Evolutionary conservation across 2,797 vertebrate genomes (phyloP), one percentile per base, ranked within the genome.

Genomic region (Melanotaenia trifasciata): DNA sequence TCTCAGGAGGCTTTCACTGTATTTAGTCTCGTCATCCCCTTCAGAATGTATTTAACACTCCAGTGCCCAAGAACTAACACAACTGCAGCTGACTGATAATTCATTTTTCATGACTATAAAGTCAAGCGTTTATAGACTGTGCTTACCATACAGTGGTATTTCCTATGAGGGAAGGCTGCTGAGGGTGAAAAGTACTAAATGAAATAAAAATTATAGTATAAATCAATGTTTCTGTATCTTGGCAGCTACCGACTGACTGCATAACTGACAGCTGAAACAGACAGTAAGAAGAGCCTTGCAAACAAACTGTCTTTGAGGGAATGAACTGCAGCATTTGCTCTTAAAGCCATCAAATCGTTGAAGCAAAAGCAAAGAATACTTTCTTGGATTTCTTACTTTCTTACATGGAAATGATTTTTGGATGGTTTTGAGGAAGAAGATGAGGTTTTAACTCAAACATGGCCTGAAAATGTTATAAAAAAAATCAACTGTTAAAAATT

Each of bases 51-150:
- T 84, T 85, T 84, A 86, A 87, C 69, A 87, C 85, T 76, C 78
- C 81, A 72, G 26, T 64, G 59, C 74, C 70, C 84, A 78, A 85
- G 79, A 87, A 84, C 84, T 60, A 78, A 76, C 80, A 67, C 75
- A 28, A 79, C 71, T 84, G 83, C 74, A 74, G 69, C 62, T 22
- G 60, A 74, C 75, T 89, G 80, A 91, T 90, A 87, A 91, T 90
- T 85, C 70, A 67, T 87, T 89, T 84, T 85, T 90, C 70, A 76
- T 86, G 69, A 86, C 75, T 73, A 81, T 90, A 86, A 91, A 90
- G 70, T 85, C 62, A 30, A 85, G 33, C 72, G 36, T 81, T 91
- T 83, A 80, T 80, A 78, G 60, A 76, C 80, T 64, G 45, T 33
- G 76, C 67, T 83, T 88, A 76, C 77, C 78, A 84, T 86, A 79